A percentile compares a stretch with the other conserved stretches of the same genome.
Evolutionary conservation across 1,140 invertebrate genomes (phyloP).

Genomic region (Leptinotarsa defecta): DNA sequence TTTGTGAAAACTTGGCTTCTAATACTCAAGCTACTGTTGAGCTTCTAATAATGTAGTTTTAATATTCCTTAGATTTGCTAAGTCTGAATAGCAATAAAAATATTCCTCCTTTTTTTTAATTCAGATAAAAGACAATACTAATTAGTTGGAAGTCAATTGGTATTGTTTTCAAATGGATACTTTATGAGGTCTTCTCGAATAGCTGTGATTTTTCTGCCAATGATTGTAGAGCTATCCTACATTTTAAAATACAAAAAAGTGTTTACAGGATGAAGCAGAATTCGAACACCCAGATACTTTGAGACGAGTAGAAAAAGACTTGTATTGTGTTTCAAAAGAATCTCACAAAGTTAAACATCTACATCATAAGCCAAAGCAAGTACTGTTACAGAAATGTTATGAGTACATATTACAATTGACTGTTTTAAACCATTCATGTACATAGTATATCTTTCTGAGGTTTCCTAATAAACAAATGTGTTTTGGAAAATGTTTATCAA

Average conservation of each 20-base stretch:
- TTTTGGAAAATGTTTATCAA: background rate
- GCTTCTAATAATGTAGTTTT: background rate
- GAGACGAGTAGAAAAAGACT: too few relatives aligned
- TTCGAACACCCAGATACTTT: too few relatives aligned
- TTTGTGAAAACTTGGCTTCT: conserved; percentile 13
- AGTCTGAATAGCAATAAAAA: background rate
- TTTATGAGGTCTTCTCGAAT: too few relatives aligned
- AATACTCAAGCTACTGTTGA: background rate
- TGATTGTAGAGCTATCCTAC: too few relatives aligned
- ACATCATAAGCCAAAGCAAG: conserved; percentile 11
- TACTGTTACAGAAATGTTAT: conserved; percentile 15
- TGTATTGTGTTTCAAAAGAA: conserved; percentile 1
- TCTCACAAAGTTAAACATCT: conserved; percentile 18
- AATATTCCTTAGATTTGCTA: background rate
- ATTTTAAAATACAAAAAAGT: too few relatives aligned
- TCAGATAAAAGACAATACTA: too few relatives aligned
- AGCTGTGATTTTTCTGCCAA: too few relatives aligned
- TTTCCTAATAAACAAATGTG: background rate
- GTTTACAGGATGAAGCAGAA: too few relatives aligned
- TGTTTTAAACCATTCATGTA: conserved; percentile 35
- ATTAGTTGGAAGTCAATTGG: too few relatives aligned
- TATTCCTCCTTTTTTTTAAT: too few relatives aligned
- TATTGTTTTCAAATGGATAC: too few relatives aligned
- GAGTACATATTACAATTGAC: conserved; percentile 23
- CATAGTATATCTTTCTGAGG: conserved; percentile 29